Evolutionary conservation across 1,140 invertebrate species (phyloP).

Genomic region (Brevipalpus yothersi): DNA sequence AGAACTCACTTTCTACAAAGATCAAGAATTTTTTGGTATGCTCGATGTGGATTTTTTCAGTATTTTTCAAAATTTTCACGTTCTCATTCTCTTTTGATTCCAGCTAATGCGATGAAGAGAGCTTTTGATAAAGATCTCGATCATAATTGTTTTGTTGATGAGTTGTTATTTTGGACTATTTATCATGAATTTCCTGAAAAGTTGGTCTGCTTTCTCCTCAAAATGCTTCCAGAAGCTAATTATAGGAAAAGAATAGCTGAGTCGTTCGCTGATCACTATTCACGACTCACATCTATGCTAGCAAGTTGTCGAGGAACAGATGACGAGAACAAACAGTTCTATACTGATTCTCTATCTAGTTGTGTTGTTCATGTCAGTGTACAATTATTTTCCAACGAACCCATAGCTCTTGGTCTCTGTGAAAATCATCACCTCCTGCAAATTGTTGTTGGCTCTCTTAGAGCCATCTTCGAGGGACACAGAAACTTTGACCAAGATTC

Average conservation of each 20-base stretch:
- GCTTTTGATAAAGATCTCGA: constrained; percentile 14
- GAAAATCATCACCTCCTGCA: constrained; percentile 65
- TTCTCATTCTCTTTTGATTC: neutral
- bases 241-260: constrained; percentile 84
- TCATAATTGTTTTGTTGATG: constrained; percentile 71
- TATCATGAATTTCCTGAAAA: constrained; percentile 93
- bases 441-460: constrained; percentile 76
- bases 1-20: no score
- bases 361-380: constrained; percentile 89
- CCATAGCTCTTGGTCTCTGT: constrained; percentile 63
- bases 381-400: constrained; percentile 80
- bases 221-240: constrained; percentile 77
- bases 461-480: constrained; percentile 49
- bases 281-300: constrained; percentile 64
- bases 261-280: constrained; percentile 86
- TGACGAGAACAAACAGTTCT: neutral
- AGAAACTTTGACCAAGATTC: neutral
- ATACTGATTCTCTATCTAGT: constrained; percentile 52
- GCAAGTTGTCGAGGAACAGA: constrained; percentile 54
- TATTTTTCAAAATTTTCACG: neutral
- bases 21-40: no score
- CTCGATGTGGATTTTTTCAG: neutral
- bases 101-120: neutral
- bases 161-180: constrained; percentile 92
- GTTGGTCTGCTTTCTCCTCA: constrained; percentile 76